Base-by-base conservation (phyloP, 2,888 invertebrate genomes). In the Drosophila anomalata region DNA sequence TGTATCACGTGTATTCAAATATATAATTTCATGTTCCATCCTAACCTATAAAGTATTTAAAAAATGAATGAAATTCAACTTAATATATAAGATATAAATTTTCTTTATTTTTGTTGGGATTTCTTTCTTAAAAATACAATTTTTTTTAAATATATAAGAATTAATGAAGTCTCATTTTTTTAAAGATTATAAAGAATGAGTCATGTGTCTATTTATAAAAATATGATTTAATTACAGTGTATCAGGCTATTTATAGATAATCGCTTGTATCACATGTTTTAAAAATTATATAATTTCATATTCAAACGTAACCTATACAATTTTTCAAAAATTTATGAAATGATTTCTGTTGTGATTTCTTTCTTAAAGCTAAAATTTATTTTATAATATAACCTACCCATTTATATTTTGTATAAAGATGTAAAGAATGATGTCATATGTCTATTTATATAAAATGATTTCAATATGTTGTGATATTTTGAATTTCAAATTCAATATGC, bases 161-260 rank as follows among this genome's bases (percentile, higher is more conserved):
- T 1, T 17, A 1, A 17, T 17, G 17, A 17, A 17, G 17, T 17
- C 17, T 17, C 1, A 17, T 17, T 17, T 17, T 17, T 17, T 17
- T 17, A 17, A 17, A 17, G 17, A 17, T 17, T 17, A 17, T 17
- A 17, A 17, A 17, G 17, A 17, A 17, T 17, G 17, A 17, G 17
- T 17, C 17, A 17, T 17, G 17, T 1, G 17, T 17, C 17, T 17
- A 17, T 17, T 17, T 17, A 17, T 17, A 17, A 17, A 17, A 17
- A 17, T 17, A 17, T 17, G 17, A 17, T 17, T 17, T 17, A 1
- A 1, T 17, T 17, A 17, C 17, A 17, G 17, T 17, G 17, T 17
- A 58, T 69, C 31, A 31, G n/a, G 24, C 31, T 22, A n/a, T 62
- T 41, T 41, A n/a, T 41, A 41, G 41, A 41, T 17, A 17, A 41